These are phyloP conservation scores for Ariopsis seemanni DNA, from an alignment of 2,113 vertebrate species.

Conservation along the genomic window DNA sequence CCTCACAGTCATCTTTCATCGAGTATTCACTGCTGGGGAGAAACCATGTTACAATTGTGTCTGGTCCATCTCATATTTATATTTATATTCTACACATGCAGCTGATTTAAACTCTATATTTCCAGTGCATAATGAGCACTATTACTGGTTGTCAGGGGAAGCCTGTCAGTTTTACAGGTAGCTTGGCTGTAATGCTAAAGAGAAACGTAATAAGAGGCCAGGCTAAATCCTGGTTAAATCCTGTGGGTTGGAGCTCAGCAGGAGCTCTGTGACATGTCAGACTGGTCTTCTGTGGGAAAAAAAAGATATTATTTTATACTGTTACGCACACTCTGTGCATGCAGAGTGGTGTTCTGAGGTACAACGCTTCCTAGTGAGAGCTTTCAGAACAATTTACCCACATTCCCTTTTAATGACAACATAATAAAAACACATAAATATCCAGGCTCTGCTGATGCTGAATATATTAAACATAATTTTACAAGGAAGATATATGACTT, in stretches of 20 bases:
- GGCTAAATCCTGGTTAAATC: not conserved
- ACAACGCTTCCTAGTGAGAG: slow-evolving; percentile 4
- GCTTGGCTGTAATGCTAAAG: not conserved
- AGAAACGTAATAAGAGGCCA: not conserved
- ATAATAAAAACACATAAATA: not conserved
- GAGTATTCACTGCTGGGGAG: not conserved
- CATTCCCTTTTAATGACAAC: not conserved
- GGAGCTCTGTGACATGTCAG: not conserved
- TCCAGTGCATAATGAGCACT: not conserved
- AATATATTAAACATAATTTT: not conserved
- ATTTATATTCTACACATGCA: not conserved
- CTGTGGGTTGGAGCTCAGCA: not conserved
- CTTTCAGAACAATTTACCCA: not conserved
- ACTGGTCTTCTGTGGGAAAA: not conserved
- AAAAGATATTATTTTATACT: not conserved
- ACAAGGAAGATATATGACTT: not conserved
- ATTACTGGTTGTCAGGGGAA: not conserved
- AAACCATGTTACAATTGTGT: not conserved
- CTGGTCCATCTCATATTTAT: slow-evolving; percentile 8
- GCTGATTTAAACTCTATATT: not conserved
- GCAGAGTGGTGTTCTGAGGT: slow-evolving; percentile 28
- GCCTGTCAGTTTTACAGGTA: not conserved
- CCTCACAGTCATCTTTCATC: not conserved
- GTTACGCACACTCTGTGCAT: not conserved
- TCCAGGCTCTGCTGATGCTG: not conserved